phyloP scores from a whole-genome alignment of 2,888 invertebrate genomes.

The Dinocampus coccinellae region DNA sequence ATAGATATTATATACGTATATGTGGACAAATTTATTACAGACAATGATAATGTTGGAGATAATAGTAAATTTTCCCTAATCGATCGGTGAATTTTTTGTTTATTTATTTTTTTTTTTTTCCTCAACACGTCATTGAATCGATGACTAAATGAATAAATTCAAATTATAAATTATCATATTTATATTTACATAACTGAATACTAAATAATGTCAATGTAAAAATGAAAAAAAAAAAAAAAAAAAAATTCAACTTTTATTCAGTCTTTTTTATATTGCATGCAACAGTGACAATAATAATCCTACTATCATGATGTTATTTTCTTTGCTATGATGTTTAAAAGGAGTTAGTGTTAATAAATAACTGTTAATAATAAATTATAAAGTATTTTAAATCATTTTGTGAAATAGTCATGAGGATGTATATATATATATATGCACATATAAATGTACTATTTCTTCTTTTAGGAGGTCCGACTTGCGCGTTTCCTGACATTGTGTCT shows the following conservation, averaged over 20 bases:
- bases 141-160: too few species aligned
- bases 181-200: too few species aligned
- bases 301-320: background rate
- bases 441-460: conserved; percentile 16
- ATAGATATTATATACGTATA: background rate
- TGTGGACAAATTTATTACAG: too few species aligned
- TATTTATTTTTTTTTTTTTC: too few species aligned
- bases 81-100: too few species aligned
- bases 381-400: background rate
- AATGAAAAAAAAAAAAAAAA: too few species aligned
- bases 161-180: too few species aligned
- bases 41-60: too few species aligned
- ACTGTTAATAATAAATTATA: background rate
- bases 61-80: too few species aligned
- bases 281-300: background rate
- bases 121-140: too few species aligned
- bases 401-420: background rate
- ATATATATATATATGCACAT: too few species aligned
- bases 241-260: background rate
- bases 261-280: background rate
- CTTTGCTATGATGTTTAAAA: background rate
- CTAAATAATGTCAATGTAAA: too few species aligned
- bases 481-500: conserved; percentile 23
- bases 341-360: background rate
- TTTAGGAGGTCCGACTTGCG: conserved; percentile 26